Evolutionary conservation across 92 coral and sea anemone species (phyloP).

Genomic region (Micromussa lordhowensis): DNA sequence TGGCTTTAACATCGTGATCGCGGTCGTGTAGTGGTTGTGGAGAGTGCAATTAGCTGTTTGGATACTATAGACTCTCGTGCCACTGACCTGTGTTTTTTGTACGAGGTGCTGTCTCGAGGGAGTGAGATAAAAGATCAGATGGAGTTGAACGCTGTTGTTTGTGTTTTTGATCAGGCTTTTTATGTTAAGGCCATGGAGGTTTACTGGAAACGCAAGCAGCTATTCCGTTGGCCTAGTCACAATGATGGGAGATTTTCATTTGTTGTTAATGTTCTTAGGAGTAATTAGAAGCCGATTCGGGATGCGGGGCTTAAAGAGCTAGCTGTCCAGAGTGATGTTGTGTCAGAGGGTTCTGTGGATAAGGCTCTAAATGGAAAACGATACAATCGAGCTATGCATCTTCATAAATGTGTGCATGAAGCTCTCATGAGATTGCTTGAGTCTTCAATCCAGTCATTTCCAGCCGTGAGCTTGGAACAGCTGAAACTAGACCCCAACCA

Average conservation of each 20-base stretch:
- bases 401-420: no score
- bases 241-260: constrained; percentile 79
- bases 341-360: constrained; percentile 57
- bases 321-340: constrained; percentile 49
- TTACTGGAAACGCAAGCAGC: no score
- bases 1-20: constrained; percentile 67
- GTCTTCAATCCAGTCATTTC: not conserved
- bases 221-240: constrained; percentile 58
- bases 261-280: no score
- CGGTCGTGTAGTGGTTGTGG: constrained; percentile 62
- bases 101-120: constrained; percentile 75
- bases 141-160: constrained; percentile 68
- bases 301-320: constrained; percentile 62
- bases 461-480: constrained; percentile 23
- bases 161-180: no score
- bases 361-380: no score
- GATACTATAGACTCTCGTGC: no score
- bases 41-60: constrained; percentile 75
- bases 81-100: constrained; percentile 72
- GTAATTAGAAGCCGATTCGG: no score
- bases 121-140: constrained; percentile 70
- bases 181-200: no score
- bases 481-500: no score
- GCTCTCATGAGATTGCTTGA: not conserved
- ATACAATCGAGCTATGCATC: constrained; percentile 47